Evolutionary conservation across 2,797 vertebrate species (phyloP).

Genomic region (Epinephelus coioides): DNA sequence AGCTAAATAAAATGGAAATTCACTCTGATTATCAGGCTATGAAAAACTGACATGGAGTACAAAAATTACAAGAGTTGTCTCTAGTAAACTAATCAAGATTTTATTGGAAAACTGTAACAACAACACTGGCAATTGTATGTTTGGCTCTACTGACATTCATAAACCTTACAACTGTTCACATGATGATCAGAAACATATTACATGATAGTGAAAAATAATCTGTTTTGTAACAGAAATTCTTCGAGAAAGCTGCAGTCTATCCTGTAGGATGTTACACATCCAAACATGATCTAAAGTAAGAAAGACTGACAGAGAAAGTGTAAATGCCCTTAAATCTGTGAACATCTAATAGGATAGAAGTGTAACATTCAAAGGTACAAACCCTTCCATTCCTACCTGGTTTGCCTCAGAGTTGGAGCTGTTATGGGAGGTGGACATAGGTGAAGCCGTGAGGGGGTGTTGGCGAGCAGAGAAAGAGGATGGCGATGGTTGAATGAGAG

Average conservation of each 20-base stretch:
- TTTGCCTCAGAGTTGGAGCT: conserved; percentile 86
- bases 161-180: neutral
- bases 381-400: conserved; percentile 86
- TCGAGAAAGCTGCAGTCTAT: neutral
- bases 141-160: neutral
- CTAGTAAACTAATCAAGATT: no score
- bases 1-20: neutral
- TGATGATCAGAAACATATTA: neutral
- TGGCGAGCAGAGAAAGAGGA: conserved; percentile 90
- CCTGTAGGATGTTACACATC: neutral
- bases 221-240: neutral
- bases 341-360: neutral
- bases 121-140: neutral
- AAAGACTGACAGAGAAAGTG: neutral
- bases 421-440: conserved; percentile 85
- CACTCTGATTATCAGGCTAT: neutral
- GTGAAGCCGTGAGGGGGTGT: conserved; percentile 84
- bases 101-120: neutral
- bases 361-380: neutral
- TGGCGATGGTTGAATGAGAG: conserved; percentile 90
- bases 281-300: neutral
- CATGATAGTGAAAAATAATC: neutral
- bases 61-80: neutral
- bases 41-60: neutral
- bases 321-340: neutral